Evolutionary conservation across 1,140 invertebrate species (phyloP).

Genomic region (Phortica variegata): DNA sequence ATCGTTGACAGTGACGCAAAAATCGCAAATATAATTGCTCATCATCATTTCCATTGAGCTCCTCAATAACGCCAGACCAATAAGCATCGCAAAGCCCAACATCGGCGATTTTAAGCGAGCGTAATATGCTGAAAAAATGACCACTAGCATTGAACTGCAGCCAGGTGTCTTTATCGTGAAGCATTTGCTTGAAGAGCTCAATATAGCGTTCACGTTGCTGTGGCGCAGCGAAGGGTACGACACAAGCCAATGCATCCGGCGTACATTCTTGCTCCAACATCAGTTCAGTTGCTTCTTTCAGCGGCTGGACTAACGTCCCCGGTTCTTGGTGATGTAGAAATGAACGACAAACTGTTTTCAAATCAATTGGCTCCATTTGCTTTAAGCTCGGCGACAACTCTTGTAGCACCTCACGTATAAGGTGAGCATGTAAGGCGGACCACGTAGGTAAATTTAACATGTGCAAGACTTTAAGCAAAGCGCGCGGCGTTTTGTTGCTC

Average conservation of each 20-base stretch:
- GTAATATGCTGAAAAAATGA: conserved; percentile 52
- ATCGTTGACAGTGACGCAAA: conserved; percentile 56
- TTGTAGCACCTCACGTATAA: conserved; percentile 34
- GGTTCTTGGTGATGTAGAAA: conserved; percentile 50
- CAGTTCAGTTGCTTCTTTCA: conserved; percentile 24
- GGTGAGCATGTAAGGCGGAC: conserved; percentile 30
- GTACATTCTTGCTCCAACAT: conserved; percentile 23
- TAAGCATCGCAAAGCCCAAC: conserved; percentile 50
- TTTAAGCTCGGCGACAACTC: conserved; percentile 14
- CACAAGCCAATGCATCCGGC: conserved; percentile 33
- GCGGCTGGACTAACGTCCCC: conserved; percentile 19
- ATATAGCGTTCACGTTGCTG: conserved; percentile 43
- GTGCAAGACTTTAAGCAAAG: conserved; percentile 41
- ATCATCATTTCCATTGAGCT: conserved; percentile 28
- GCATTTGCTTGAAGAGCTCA: conserved; percentile 38
- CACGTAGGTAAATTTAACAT: conserved; percentile 42
- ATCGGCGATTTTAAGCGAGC: conserved; percentile 57
- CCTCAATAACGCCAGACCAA: conserved; percentile 47
- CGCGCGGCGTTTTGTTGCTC: conserved; percentile 21
- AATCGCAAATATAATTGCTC: conserved; percentile 43
- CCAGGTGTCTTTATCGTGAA: conserved; percentile 30
- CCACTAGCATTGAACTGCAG: conserved; percentile 22
- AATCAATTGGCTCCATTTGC: conserved; percentile 26
- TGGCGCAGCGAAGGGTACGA: conserved; percentile 43
- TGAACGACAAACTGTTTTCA: conserved; percentile 31